Evolutionary conservation across 1,140 invertebrate species (phyloP), one percentile per base, ranked within the genome.

Genomic region (Eupeodes corollae): DNA sequence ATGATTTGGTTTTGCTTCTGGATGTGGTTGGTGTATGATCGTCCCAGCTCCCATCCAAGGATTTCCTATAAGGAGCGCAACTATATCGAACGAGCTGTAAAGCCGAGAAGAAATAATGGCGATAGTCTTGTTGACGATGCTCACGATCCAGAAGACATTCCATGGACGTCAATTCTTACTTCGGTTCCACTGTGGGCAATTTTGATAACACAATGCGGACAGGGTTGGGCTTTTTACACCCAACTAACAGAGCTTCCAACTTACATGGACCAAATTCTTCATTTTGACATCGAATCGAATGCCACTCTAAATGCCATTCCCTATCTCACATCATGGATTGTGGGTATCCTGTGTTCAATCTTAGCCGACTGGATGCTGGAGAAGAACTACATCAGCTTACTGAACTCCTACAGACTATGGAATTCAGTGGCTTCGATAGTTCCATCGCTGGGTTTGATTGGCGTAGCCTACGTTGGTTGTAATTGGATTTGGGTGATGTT

Each of bases 201-300:
- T 47, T 69, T 84, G 6, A 74, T 88, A 13, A 88, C 88, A 8
- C 90, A 96, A 63, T 91, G 92, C 61, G 88, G 89, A 38, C 86
- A 93, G 58, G 82, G 89, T 40, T 97, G 91, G 91, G 86, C 86
- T 5, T 94, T 93, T 71, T 96, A 96, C 70, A 97, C 91, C 14
- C 83, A 96, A 58, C 73, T 97, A 6, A 95, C 88, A 0, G 88
- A 93, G 63, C 67, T 98, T 42, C 93, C 94, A 2, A 90, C 88
- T 0, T 98, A 95, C 58, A 91, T 98, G 84, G 83, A 84, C 53
- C 83, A 89, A 70, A 88, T 95, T 49, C 72, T 97, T 37, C 84
- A 92, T 61, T 91, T 90, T 56, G 79, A 91, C 56, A 84, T 96
- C 42, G 77, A 90, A 66, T 72, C 79, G 81, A 86, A 90, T 59